These are phyloP conservation scores for Haplochromis burtoni DNA, from an alignment of 2,113 vertebrate genomes.

Conservation along the genomic window DNA sequence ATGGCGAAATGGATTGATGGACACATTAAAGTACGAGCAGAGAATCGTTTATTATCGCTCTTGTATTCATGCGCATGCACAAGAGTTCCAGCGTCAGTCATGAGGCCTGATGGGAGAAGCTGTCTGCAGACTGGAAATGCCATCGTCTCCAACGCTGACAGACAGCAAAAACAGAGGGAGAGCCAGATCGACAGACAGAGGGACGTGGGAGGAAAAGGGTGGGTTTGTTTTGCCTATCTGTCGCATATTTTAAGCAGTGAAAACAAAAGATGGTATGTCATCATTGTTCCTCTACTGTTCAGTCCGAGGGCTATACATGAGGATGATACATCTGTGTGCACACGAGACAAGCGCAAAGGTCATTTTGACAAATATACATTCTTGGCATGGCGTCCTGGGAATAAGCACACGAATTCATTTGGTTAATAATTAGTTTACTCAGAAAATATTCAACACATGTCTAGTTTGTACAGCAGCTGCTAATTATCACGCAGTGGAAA, in stretches of 20 bases:
- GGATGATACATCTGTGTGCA: background rate
- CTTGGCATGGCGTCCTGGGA: background rate
- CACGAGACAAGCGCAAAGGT: background rate
- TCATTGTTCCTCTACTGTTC: background rate
- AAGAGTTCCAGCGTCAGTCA: constrained; percentile 18
- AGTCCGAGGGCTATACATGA: background rate
- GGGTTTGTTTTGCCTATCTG: background rate
- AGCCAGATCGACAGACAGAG: background rate
- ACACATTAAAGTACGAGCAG: constrained; percentile 22
- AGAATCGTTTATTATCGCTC: constrained; percentile 22
- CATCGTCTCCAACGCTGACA: constrained; percentile 26
- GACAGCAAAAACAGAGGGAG: constrained; percentile 17
- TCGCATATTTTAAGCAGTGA: background rate
- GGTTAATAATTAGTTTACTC: background rate
- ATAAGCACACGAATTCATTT: background rate
- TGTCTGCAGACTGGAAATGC: constrained; percentile 46
- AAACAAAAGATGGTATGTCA: background rate
- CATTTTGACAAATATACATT: background rate
- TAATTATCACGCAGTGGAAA: background rate
- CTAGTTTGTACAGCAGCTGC: background rate
- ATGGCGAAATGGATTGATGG: constrained; percentile 22
- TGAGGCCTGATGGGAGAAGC: constrained; percentile 48
- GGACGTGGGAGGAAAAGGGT: background rate
- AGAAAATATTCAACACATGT: background rate
- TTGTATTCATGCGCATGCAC: constrained; percentile 49